phyloP scores from a whole-genome alignment of 35 echinoderm and acorn worm species.

The Anneissia japonica region DNA sequence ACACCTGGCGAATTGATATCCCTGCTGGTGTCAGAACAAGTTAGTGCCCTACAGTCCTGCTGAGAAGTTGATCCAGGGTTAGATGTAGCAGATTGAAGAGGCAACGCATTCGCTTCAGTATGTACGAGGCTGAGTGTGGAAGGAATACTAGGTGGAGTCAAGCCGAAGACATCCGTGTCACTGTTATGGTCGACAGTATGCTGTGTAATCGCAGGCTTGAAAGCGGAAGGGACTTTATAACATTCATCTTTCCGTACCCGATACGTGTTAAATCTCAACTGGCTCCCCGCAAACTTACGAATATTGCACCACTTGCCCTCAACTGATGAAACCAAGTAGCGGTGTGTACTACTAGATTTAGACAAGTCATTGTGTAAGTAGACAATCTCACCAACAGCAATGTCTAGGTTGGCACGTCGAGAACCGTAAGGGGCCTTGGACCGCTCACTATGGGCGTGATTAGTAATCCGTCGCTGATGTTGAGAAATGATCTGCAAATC shows the following conservation, averaged over 20 bases:
- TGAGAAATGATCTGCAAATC: constrained; percentile 34
- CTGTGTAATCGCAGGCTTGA: too few relatives aligned
- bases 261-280: constrained; percentile 30
- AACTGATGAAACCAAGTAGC: constrained; percentile 31
- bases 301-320: constrained; percentile 49
- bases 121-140: too few relatives aligned
- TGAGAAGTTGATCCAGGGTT: too few relatives aligned
- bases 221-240: too few relatives aligned
- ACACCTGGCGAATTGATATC: too few relatives aligned
- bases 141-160: too few relatives aligned
- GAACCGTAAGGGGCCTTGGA: background rate
- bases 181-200: too few relatives aligned
- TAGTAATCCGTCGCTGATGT: constrained; percentile 17
- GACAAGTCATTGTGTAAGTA: constrained; percentile 48
- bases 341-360: constrained; percentile 13
- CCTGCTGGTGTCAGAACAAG: too few relatives aligned
- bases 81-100: too few relatives aligned
- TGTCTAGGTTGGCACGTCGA: background rate
- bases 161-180: too few relatives aligned
- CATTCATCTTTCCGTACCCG: constrained; percentile 36
- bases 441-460: constrained; percentile 35
- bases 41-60: too few relatives aligned
- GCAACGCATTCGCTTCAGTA: too few relatives aligned
- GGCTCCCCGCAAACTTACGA: constrained; percentile 51
- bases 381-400: constrained; percentile 37